Evolutionary conservation across 2,113 vertebrate species (phyloP), one percentile per base, ranked within the genome.

Genomic region (Nanorana parkeri): DNA sequence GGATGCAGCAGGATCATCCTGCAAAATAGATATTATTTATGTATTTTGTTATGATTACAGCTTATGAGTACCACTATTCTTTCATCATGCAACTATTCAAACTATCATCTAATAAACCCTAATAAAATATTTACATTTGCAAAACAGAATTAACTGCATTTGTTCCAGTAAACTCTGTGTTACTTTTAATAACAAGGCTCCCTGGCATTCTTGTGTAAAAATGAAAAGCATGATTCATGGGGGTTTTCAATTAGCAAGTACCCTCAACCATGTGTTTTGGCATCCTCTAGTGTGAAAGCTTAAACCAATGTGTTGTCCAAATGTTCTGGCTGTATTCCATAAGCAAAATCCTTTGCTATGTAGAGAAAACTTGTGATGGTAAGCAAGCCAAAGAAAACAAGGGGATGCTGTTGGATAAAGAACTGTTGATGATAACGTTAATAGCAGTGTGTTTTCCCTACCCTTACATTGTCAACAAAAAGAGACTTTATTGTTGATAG

Each of bases 301-400:
- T 55, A 55, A 72, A 54, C 41, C 51, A 55, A 72, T 55, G 67
- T 23, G 36, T 47, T 47, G 36, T 41, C 67, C 36, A 68, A 68
- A 72, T 72, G 51, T 55, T 26, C 55, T 72, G 69, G 69, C 69
- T 28, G 69, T 72, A 26, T 26, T 21, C 69, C 47, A 26, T 28
- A 24, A 55, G 51, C 51, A 52, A 23, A 71, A 71, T 71, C 68
- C 68, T 71, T 41, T 15, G 16, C 41, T 26, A 72, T 55, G 16
- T 52, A 55, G 51, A 72, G 51, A 72, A 72, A 72, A 24, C 24
- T 68, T 68, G 67, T 23, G 41, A 28, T 72, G 13, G 3, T 56
- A 21, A 36, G 19, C 47, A 55, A 19, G 47, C 69, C 69, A 72
- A 72, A 55, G 17, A 24, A 55, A 72, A 72, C 24, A 72, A n/a